Conservation (phyloP, 1,140 invertebrate species). For the Drosophila truncata region DNA sequence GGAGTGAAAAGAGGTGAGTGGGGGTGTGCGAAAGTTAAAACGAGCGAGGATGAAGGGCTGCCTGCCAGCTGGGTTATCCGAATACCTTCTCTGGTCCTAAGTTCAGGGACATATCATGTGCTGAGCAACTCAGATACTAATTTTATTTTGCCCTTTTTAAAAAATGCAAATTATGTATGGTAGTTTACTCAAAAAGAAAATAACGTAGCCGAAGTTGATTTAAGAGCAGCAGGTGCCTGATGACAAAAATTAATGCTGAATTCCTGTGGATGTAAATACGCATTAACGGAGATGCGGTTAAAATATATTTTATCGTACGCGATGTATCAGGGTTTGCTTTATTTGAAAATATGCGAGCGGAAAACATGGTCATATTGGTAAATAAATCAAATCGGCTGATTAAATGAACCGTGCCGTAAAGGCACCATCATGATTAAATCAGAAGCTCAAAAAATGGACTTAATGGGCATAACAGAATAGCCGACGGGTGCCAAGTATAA, state of each 20-base stretch:
- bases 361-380: slow-evolving; percentile 27
- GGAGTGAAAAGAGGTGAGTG: slow-evolving; percentile 5
- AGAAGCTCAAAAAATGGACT: slow-evolving; percentile 53
- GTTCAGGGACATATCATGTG: background rate
- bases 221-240: background rate
- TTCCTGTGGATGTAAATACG: background rate
- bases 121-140: background rate
- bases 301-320: slow-evolving; percentile 55
- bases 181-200: background rate
- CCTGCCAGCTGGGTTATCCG: background rate
- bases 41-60: slow-evolving; percentile 34
- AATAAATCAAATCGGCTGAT: slow-evolving; percentile 45
- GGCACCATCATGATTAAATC: slow-evolving; percentile 58
- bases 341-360: slow-evolving; percentile 3
- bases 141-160: background rate
- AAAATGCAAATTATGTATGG: too few relatives aligned
- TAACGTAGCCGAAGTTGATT: background rate
- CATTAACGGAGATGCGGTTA: slow-evolving; percentile 4
- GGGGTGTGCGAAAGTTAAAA: slow-evolving; percentile 6
- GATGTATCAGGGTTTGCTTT: slow-evolving; percentile 40
- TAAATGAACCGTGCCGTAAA: background rate
- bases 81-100: background rate
- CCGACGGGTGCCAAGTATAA: slow-evolving; percentile 5
- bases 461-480: slow-evolving; percentile 18
- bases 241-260: background rate